Evolutionary conservation across 2,113 vertebrate species (phyloP).

Genomic region (Lanius ludovicianus): DNA sequence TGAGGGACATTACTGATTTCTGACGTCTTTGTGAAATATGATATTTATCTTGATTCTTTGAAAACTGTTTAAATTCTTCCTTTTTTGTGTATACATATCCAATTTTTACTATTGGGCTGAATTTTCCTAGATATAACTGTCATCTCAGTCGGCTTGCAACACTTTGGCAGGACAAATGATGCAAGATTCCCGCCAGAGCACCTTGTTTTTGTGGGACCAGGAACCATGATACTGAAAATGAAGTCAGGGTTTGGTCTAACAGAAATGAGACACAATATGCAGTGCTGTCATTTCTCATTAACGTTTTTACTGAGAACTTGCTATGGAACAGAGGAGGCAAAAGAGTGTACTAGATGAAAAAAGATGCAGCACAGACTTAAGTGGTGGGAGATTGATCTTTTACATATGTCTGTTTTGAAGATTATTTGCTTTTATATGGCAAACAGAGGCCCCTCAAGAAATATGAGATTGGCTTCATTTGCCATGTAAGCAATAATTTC

Average conservation of each 20-base stretch:
- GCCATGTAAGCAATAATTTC: rapidly evolving
- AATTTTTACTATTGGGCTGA: neutral
- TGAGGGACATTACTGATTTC: neutral
- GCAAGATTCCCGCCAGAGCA: neutral
- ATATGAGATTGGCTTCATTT: neutral
- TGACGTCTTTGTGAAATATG: neutral
- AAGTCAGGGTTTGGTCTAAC: neutral
- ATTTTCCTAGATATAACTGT: neutral
- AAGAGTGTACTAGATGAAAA: neutral
- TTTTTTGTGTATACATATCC: rapidly evolving
- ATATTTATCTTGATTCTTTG: neutral
- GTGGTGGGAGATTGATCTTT: neutral
- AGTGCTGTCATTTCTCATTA: neutral
- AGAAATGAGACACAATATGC: neutral
- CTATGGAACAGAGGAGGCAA: neutral
- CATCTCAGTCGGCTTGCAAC: too few species aligned
- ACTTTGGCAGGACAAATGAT: neutral
- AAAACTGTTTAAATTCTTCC: neutral
- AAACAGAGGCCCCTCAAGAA: neutral
- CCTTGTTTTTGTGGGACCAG: neutral
- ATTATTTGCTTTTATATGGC: neutral
- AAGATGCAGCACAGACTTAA: neutral
- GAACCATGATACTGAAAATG: neutral
- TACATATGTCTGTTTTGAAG: neutral
- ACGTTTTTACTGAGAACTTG: rapidly evolving